Evolutionary conservation across 53 echinoderm and acorn worm species (phyloP).

Genomic region (Temnopleurus reevesii): DNA sequence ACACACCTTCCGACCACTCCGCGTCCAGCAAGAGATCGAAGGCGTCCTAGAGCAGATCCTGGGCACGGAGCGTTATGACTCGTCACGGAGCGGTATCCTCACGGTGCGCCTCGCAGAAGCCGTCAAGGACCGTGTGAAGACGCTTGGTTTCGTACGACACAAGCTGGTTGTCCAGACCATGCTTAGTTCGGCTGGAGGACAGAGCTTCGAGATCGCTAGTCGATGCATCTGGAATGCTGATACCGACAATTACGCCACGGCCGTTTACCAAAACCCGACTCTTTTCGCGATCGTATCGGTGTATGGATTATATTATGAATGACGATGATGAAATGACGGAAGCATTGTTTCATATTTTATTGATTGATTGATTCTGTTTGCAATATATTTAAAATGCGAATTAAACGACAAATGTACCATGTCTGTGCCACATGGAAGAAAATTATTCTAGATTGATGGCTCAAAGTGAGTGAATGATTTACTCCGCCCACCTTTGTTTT

Average conservation of each 20-base stretch:
- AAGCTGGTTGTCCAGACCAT: conserved; percentile 82
- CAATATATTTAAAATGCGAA: too few relatives aligned
- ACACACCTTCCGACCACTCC: conserved; percentile 40
- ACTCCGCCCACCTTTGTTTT: too few relatives aligned
- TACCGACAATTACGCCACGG: conserved; percentile 79
- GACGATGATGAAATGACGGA: background rate
- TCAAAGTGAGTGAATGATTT: too few relatives aligned
- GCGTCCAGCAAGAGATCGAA: conserved; percentile 65
- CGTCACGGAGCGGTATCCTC: conserved; percentile 50
- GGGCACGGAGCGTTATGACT: conserved; percentile 52
- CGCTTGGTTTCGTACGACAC: conserved; percentile 57
- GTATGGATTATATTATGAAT: conserved; percentile 82
- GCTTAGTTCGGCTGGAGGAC: conserved; percentile 70
- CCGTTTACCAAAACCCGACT: conserved; percentile 67
- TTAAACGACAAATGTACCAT: too few relatives aligned
- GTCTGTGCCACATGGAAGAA: too few relatives aligned
- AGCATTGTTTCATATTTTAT: too few relatives aligned
- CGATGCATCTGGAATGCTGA: conserved; percentile 80
- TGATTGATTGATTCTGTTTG: too few relatives aligned
- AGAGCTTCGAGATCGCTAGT: conserved; percentile 79
- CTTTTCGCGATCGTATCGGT: conserved; percentile 81
- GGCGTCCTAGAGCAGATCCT: conserved; percentile 66
- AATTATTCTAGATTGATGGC: too few relatives aligned
- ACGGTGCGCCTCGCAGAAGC: conserved; percentile 76
- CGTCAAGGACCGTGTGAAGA: conserved; percentile 78